Evolutionary conservation across 2,797 vertebrate genomes (phyloP).

Genomic region (Silurus lanzhouensis): DNA sequence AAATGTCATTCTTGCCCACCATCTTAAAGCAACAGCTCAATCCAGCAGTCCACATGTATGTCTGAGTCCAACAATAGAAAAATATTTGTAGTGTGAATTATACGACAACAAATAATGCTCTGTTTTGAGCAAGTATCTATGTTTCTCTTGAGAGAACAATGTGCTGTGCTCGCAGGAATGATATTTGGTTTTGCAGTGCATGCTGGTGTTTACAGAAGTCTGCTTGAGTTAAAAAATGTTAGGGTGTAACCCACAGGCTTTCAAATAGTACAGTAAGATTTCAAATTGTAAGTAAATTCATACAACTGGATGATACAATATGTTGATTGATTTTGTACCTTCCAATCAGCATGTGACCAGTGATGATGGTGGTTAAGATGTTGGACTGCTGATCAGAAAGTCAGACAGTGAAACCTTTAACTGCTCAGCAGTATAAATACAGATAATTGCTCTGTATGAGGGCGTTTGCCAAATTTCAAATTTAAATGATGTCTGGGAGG

Average conservation of each 20-base stretch:
- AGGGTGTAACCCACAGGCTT: not conserved
- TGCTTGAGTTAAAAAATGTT: not conserved
- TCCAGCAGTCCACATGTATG: not conserved
- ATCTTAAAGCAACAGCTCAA: not conserved
- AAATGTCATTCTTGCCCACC: not conserved
- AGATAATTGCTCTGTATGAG: too few species aligned
- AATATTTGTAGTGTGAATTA: not conserved
- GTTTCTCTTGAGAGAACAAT: not conserved
- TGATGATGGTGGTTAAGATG: too few species aligned
- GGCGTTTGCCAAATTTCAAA: too few species aligned
- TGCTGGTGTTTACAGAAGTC: not conserved
- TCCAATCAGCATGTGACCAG: not conserved
- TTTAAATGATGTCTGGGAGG: too few species aligned
- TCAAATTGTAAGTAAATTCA: not conserved
- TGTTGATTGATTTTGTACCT: not conserved
- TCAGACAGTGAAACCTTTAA: too few species aligned
- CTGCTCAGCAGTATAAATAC: too few species aligned
- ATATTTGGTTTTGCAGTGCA: not conserved
- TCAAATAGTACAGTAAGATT: not conserved
- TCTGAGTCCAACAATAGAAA: not conserved
- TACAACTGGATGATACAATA: not conserved
- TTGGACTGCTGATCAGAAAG: too few species aligned
- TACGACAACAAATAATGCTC: not conserved
- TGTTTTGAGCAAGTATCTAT: not conserved
- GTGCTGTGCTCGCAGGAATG: too few species aligned